These are phyloP conservation scores for Macrotrachela quadricornifera DNA, from an alignment of 1,140 invertebrate species.

Conservation along the genomic window DNA sequence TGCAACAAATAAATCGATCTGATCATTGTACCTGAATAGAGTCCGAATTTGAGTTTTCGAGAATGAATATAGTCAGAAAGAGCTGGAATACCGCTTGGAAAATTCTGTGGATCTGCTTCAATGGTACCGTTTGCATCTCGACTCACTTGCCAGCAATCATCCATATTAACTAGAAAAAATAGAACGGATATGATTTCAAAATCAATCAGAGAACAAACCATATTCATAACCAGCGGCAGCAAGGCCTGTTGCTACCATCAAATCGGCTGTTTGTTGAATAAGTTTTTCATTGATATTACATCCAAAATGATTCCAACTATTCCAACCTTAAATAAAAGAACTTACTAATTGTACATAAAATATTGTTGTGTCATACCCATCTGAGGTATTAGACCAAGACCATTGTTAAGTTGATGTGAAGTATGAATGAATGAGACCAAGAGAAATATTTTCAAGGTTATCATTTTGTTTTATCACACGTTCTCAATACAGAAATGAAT, in stretches of 20 bases:
- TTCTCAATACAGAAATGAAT: no score
- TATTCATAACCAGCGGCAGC: conserved; percentile 68
- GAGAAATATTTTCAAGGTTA: no score
- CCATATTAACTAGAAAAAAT: conserved; percentile 45
- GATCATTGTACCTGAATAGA: no score
- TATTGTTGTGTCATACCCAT: conserved; percentile 16
- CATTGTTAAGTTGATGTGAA: conserved; percentile 19
- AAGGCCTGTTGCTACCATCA: conserved; percentile 66
- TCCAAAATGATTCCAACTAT: no score
- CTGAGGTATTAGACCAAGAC: conserved; percentile 24
- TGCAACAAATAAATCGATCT: no score
- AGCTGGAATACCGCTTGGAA: conserved; percentile 72
- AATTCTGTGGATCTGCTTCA: conserved; percentile 60
- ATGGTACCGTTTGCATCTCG: conserved; percentile 45
- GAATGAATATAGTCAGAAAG: conserved; percentile 58
- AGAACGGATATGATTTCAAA: no score
- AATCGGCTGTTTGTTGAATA: conserved; percentile 72
- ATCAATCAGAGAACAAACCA: conserved; percentile 13
- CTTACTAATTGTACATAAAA: neutral
- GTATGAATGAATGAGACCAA: no score
- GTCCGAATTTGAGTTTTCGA: no score
- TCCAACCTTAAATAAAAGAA: neutral
- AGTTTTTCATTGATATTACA: conserved; percentile 51
- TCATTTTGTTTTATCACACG: no score
- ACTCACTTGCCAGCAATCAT: conserved; percentile 79